Conservation (phyloP, 1,140 invertebrate species). For the Euglossa dilemma region DNA sequence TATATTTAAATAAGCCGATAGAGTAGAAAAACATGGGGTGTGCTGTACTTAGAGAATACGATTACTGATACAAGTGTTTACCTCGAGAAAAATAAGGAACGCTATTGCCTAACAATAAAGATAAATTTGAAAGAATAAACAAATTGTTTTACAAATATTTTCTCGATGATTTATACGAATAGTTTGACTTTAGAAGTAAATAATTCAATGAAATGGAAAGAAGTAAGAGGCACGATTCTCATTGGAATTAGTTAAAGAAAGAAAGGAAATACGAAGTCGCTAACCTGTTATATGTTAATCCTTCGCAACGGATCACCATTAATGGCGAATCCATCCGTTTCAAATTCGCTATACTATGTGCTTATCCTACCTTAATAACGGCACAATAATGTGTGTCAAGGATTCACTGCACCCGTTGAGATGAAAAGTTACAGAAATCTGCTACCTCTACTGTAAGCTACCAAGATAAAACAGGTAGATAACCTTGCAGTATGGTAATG, state of each 20-base stretch:
- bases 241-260: not conserved
- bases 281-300: not conserved
- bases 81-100: not conserved
- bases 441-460: not conserved
- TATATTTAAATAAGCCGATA: slow-evolving; percentile 4
- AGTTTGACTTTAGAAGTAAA: too few species aligned
- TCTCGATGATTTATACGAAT: not conserved
- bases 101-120: not conserved
- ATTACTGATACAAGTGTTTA: not conserved
- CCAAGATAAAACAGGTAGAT: not conserved
- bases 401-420: slow-evolving; percentile 30
- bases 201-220: not conserved
- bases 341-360: slow-evolving; percentile 27
- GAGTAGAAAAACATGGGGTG: not conserved
- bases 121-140: not conserved
- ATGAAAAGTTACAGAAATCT: slow-evolving; percentile 16
- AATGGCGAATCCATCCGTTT: slow-evolving; percentile 9
- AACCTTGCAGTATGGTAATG: not conserved
- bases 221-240: not conserved
- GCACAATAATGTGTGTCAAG: slow-evolving; percentile 59
- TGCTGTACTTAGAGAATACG: not conserved
- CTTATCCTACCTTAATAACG: slow-evolving; percentile 54
- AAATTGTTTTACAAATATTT: too few species aligned
- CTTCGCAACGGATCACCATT: not conserved
- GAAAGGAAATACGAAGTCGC: not conserved